Percentiles rank a stretch among this genome's conserved stretches.
phyloP scores from a whole-genome alignment of 2,113 vertebrate genomes.

The Neotragus pygmaeus region DNA sequence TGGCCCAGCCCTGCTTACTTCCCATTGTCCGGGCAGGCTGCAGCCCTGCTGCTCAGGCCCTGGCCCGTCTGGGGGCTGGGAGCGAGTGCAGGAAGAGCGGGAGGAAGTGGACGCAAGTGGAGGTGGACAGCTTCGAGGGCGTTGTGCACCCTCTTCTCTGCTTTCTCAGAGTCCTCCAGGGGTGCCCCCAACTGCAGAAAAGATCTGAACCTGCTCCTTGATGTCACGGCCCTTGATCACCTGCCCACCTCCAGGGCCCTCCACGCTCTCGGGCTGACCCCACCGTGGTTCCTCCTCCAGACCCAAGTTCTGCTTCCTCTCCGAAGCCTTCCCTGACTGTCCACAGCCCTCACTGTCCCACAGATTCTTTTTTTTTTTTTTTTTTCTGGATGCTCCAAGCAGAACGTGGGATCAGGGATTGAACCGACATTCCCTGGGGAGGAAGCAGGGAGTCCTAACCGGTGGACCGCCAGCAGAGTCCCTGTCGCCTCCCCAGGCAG shows the following conservation, averaged over 20 bases:
- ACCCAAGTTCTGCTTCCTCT: background rate
- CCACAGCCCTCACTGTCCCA: background rate
- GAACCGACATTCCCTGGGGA: background rate
- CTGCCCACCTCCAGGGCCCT: background rate
- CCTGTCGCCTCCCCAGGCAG: fast-evolving
- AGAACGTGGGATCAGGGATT: background rate
- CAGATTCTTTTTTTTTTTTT: background rate
- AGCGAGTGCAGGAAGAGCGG: background rate
- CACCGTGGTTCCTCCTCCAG: background rate
- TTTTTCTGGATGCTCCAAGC: background rate
- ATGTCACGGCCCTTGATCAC: background rate
- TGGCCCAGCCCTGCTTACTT: background rate
- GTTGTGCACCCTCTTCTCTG: background rate
- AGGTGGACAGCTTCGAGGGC: background rate
- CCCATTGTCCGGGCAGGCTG: background rate
- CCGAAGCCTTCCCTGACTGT: background rate
- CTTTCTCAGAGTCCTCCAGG: background rate
- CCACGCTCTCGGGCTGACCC: background rate
- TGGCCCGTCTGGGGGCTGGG: background rate
- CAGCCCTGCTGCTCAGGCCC: background rate
- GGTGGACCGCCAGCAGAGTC: fast-evolving
- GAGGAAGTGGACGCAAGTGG: background rate
- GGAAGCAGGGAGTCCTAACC: background rate
- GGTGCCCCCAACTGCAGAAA: background rate
- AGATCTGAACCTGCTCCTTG: background rate